These are phyloP conservation scores for Hormaphis cornu DNA, from an alignment of 1,140 invertebrate genomes.

Conservation along the genomic window DNA sequence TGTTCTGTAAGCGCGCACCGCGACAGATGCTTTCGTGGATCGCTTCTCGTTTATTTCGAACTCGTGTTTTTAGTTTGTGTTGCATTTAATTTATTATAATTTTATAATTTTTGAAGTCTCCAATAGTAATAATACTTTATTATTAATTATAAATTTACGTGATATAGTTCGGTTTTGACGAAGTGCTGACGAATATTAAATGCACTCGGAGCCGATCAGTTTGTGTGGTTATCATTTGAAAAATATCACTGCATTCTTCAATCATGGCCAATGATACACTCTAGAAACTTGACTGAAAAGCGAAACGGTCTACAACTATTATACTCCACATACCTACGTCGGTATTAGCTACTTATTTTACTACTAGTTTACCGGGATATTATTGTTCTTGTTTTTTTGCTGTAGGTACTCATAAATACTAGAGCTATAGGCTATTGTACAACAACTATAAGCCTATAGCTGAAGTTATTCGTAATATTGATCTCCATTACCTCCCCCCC, in stretches of 20 bases:
- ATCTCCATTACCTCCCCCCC: too few species aligned
- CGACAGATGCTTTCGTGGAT: background rate
- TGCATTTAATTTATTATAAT: slow-evolving; percentile 1
- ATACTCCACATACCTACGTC: background rate
- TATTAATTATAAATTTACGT: background rate
- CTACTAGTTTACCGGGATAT: background rate
- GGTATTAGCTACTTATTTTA: too few species aligned
- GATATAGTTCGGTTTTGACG: background rate
- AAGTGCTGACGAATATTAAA: background rate
- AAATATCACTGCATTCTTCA: too few species aligned
- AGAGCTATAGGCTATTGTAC: too few species aligned
- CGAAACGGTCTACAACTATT: background rate
- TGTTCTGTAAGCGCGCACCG: too few species aligned
- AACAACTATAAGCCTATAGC: too few species aligned
- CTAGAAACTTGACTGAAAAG: background rate
- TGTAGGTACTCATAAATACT: too few species aligned
- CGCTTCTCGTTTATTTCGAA: background rate
- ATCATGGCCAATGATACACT: background rate
- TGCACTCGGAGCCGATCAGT: too few species aligned
- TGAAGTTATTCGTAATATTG: too few species aligned
- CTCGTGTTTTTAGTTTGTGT: background rate
- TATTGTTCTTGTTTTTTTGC: too few species aligned
- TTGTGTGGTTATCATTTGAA: background rate
- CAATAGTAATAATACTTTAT: too few species aligned
- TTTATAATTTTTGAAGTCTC: slow-evolving; percentile 4